Evolutionary conservation across 30 jellyfish, hydroid and myxozoan species (phyloP).

Genomic region (Aurelia sp.): DNA sequence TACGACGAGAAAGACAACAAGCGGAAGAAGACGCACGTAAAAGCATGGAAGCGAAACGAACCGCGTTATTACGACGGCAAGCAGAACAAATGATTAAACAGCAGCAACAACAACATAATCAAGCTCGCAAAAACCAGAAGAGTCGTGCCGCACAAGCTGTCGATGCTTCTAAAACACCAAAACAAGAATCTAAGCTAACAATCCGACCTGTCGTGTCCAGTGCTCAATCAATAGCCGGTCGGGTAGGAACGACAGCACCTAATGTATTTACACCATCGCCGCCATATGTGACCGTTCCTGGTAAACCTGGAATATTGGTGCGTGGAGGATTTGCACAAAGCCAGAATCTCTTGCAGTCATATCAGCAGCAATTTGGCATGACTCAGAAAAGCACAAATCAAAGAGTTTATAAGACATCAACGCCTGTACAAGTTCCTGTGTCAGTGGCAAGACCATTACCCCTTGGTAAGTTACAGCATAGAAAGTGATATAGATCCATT

Average conservation of each 20-base stretch:
- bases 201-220: slow-evolving; percentile 61
- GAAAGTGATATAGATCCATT: no score
- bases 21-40: slow-evolving; percentile 84
- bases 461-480: slow-evolving; percentile 36
- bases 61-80: slow-evolving; percentile 65
- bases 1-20: slow-evolving; percentile 69
- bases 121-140: slow-evolving; percentile 28
- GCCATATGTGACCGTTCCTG: slow-evolving; percentile 50
- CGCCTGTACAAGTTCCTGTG: slow-evolving; percentile 75
- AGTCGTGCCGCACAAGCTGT: neutral
- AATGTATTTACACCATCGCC: slow-evolving; percentile 33
- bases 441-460: slow-evolving; percentile 81
- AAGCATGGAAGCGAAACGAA: slow-evolving; percentile 69
- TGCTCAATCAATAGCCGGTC: slow-evolving; percentile 31
- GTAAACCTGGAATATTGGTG: slow-evolving; percentile 57
- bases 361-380: slow-evolving; percentile 15
- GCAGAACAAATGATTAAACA: slow-evolving; percentile 76
- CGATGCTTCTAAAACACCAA: slow-evolving; percentile 14
- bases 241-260: slow-evolving; percentile 14
- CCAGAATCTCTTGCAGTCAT: slow-evolving; percentile 27
- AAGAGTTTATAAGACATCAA: slow-evolving; percentile 30
- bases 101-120: slow-evolving; percentile 67
- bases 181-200: slow-evolving; percentile 41
- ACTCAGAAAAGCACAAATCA: slow-evolving; percentile 26
- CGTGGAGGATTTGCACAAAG: slow-evolving; percentile 4